Percentiles rank a stretch among this genome's conserved stretches.
Conservation (phyloP, 2,888 invertebrate genomes). For the Artemia sp. region DNA sequence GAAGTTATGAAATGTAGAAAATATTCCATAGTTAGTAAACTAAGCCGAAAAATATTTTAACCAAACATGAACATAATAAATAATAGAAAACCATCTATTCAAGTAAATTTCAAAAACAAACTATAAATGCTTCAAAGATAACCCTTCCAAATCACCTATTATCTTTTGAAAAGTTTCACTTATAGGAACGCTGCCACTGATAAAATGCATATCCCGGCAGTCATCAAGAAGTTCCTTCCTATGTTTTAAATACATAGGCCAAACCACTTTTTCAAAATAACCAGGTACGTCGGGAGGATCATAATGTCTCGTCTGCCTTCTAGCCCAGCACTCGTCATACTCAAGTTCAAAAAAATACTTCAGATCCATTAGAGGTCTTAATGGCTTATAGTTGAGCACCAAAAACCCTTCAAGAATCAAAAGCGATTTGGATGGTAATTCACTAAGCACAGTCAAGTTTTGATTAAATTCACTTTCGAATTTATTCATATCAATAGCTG, state of each 20-base stretch:
- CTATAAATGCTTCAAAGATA: no score
- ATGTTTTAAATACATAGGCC: slow-evolving; percentile 55
- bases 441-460: slow-evolving; percentile 26
- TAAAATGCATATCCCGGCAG: slow-evolving; percentile 2
- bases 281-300: slow-evolving; percentile 69
- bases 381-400: slow-evolving; percentile 49
- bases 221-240: slow-evolving; percentile 26
- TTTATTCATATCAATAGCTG: slow-evolving; percentile 53
- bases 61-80: no score
- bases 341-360: slow-evolving; percentile 56
- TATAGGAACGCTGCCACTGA: no score
- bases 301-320: slow-evolving; percentile 46
- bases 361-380: slow-evolving; percentile 47
- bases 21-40: no score
- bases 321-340: slow-evolving; percentile 46
- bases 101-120: no score
- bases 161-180: no score
- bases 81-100: no score
- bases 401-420: slow-evolving; percentile 60
- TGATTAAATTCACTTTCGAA: slow-evolving; percentile 31
- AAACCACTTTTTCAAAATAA: slow-evolving; percentile 73
- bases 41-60: no score
- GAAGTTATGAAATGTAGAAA: no score
- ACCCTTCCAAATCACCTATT: no score
- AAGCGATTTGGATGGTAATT: slow-evolving; percentile 32